Conservation (phyloP, 2,888 invertebrate genomes). For the Beris morrisii region DNA sequence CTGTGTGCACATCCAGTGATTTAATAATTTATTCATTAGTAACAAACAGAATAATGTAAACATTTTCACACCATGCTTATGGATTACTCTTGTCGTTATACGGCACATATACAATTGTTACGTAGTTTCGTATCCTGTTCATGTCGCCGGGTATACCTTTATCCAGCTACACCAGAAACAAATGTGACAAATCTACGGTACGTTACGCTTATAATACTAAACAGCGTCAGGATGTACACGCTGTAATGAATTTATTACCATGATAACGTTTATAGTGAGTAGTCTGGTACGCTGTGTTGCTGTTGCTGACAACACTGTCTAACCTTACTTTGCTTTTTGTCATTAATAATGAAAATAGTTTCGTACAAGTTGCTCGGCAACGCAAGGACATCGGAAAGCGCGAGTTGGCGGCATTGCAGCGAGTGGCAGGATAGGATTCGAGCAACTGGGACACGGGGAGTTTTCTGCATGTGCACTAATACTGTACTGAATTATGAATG, state of each 20-base stretch:
- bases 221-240: conserved; percentile 26
- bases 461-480: neutral
- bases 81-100: neutral
- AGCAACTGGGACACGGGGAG: neutral
- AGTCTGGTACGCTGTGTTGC: conserved; percentile 2
- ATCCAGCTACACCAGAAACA: conserved; percentile 20
- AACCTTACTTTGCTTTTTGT: conserved; percentile 35
- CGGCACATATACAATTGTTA: too few species aligned
- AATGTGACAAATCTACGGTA: conserved; percentile 27
- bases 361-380: conserved; percentile 5
- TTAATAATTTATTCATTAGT: conserved; percentile 36
- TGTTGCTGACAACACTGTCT: conserved; percentile 26
- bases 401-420: neutral
- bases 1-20: conserved; percentile 23
- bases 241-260: conserved; percentile 38
- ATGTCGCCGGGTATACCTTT: too few species aligned
- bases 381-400: neutral
- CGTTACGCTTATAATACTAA: conserved; percentile 26
- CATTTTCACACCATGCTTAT: conserved; percentile 33
- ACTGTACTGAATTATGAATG: conserved; percentile 25
- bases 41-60: conserved; percentile 36
- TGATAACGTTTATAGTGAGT: conserved; percentile 33
- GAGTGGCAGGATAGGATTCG: neutral
- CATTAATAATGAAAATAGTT: conserved; percentile 36
- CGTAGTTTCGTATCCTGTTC: too few species aligned